phyloP scores from a whole-genome alignment of 2,113 vertebrate species.

The Lepidothrix coronata region DNA sequence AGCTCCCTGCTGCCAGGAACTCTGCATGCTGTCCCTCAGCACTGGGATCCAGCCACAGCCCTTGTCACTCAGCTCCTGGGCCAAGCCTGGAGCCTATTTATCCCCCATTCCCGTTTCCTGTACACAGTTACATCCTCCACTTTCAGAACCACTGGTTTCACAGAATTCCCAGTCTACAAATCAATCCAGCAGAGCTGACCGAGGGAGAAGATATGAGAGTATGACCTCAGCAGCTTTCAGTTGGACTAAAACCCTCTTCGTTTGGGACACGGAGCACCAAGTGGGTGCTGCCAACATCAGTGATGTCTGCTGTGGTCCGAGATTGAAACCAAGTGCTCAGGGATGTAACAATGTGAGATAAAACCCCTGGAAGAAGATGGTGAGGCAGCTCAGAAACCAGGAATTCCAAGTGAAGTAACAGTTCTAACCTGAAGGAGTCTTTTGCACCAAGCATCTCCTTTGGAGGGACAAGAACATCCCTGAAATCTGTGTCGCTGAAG shows the following conservation, averaged over 20 bases:
- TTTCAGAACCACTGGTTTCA: not conserved
- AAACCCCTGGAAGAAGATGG: not conserved
- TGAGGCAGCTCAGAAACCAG: not conserved
- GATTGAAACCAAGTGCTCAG: not conserved
- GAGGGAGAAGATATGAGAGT: not conserved
- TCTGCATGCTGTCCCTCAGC: not conserved
- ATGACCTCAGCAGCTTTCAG: fast-evolving
- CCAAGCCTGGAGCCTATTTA: not conserved
- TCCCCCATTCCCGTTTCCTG: not conserved
- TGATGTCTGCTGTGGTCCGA: not conserved
- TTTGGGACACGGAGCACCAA: not conserved
- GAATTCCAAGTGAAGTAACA: not conserved
- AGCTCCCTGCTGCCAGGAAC: not conserved
- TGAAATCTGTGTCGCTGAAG: not conserved
- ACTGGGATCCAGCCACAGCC: not conserved
- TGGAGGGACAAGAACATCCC: not conserved
- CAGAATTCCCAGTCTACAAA: not conserved
- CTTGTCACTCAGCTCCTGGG: not conserved
- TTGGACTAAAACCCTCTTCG: not conserved
- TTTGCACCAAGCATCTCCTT: not conserved
- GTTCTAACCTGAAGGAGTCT: not conserved
- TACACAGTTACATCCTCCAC: not conserved
- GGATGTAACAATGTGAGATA: not conserved
- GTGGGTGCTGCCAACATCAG: not conserved
- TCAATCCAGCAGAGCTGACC: not conserved